Base-by-base conservation (phyloP, 2,888 invertebrate species). In the Willowsia nigromaculata region DNA sequence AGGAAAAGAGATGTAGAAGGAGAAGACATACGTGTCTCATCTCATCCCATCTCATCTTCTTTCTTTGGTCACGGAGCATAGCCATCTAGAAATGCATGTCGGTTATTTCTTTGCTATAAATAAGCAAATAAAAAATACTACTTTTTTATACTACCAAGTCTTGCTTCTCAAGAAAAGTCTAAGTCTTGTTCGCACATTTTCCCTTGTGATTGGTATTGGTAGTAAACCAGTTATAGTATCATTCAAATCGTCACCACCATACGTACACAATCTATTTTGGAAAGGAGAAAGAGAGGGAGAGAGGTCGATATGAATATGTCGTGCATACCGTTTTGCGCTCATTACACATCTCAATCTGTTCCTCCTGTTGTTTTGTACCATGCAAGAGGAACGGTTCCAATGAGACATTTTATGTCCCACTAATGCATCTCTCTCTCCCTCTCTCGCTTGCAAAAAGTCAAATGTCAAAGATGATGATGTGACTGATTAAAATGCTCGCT, bases 31-130 rank as follows among this genome's bases (percentile, higher is more conserved):
- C 53, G 87, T 87, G 88, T 88, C 88, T 83, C 88, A 83, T 88
- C 85, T 78, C 85, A 85, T 85, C 85, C 47, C 83, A 83, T 88
- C 85, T 78, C 85, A 85, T 85, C 85, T 78, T 76, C 74, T 43
- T 76, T 85, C 78, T 84, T 78, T 89, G 89, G 89, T 89, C 89
- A 89, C 89, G 89, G 89, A 82, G 89, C 89, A 89, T 89, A 89
- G 81, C 89, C 85, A 85, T 89, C 89, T 43, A 71, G 71, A 82
- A 84, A 84, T 84, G 84, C 84, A 71, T 74, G 84, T 68, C 84
- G 84, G 84, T 74, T 84, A 33, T 68, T 74, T 71, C 80, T 53
- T 53, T 56, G 80, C 80, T 80, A 80, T 80, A 80, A 80, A 80
- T 80, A 78, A 78, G 62, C 25, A 33, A 76, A 59, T 47, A 78